Evolutionary conservation across 2,888 invertebrate species (phyloP), one percentile per base, ranked within the genome.

Genomic region (Apotomis betuletana): DNA sequence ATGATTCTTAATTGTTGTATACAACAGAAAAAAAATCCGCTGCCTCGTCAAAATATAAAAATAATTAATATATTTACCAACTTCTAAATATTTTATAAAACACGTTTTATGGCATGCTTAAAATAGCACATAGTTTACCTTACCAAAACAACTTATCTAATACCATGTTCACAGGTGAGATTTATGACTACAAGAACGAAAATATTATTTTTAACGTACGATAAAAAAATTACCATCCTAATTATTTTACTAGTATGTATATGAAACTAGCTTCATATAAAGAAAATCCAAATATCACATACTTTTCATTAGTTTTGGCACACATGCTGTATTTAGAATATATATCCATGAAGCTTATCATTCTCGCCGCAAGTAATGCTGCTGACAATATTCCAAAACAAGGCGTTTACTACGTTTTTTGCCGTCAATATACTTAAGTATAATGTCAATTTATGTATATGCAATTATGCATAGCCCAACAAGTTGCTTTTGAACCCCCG

Each of bases 271-370:
- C 55, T 15, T 60, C 60, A 64, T 55, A 74, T 70, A 72, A 70
- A 61, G 71, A 71, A 75, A 74, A 63, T 68, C 46, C 68, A 69
- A 74, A 63, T 55, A 74, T 71, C 70, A 75, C 70, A 70, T 67
- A 60, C 61, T 51, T 60, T 70, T 69, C 67, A 74, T 70, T 73
- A 68, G 68, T 75, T 65, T 67, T 65, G 64, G 70, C 70, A 70
- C 70, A 61, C 70, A 61, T 49, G 70, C 60, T 64, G 52, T 65
- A 65, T 10, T 9, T 52, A 64, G 55, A 57, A 59, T 44, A 65
- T 44, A 27, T 54, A 44, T 57, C 46, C 57, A n/a, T 36, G 27
- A 46, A 36, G 36, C 8, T 8, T 49, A 49, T 49, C 3, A 8
- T 9, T 3, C 9, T 9, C 8, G 12, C 41, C 41, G 41, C 6